Percentiles rank a stretch among this genome's conserved stretches.
Conservation (phyloP, 2,797 vertebrate genomes). For the Crenichthys baileyi region DNA sequence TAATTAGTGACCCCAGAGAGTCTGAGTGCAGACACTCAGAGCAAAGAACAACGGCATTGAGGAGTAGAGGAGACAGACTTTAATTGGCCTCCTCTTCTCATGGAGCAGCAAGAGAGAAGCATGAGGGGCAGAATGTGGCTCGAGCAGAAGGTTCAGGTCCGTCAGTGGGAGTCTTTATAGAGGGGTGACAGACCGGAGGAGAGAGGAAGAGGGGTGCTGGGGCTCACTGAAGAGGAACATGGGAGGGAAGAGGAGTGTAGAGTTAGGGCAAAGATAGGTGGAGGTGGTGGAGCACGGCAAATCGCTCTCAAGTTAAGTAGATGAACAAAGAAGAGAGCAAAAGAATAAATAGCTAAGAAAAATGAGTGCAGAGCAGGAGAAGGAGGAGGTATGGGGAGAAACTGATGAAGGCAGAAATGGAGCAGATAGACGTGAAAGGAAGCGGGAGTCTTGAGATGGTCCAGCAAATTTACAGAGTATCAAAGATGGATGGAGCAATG, state of each 20-base stretch:
- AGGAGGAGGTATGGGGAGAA: slow-evolving; percentile 12
- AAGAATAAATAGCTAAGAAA: slow-evolving; percentile 42
- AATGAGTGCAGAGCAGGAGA: slow-evolving; percentile 17
- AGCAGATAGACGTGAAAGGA: slow-evolving; percentile 42
- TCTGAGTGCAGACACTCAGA: slow-evolving; percentile 70
- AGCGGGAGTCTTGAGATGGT: slow-evolving; percentile 41
- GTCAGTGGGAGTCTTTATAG: slow-evolving; percentile 79
- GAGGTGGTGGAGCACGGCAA: slow-evolving; percentile 21
- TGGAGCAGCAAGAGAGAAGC: slow-evolving; percentile 59
- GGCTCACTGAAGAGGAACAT: slow-evolving; percentile 70
- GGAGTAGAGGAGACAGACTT: slow-evolving; percentile 75
- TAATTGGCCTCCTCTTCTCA: slow-evolving; percentile 82
- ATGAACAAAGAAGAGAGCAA: slow-evolving; percentile 34
- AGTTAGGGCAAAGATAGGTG: slow-evolving; percentile 25
- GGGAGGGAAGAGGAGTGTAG: slow-evolving; percentile 44
- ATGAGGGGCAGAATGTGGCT: slow-evolving; percentile 69
- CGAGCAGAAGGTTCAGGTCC: slow-evolving; percentile 71
- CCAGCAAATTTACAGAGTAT: slow-evolving; percentile 36
- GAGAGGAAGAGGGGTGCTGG: slow-evolving; percentile 61
- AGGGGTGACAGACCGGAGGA: slow-evolving; percentile 79
- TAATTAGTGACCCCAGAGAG: slow-evolving; percentile 84
- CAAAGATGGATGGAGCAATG: slow-evolving; percentile 46
- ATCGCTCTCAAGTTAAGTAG: slow-evolving; percentile 61
- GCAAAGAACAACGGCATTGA: slow-evolving; percentile 49
- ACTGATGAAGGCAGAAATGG: slow-evolving; percentile 40